These are phyloP conservation scores for Thunnus maccoyii DNA, from an alignment of 2,113 vertebrate genomes.

Conservation along the genomic window DNA sequence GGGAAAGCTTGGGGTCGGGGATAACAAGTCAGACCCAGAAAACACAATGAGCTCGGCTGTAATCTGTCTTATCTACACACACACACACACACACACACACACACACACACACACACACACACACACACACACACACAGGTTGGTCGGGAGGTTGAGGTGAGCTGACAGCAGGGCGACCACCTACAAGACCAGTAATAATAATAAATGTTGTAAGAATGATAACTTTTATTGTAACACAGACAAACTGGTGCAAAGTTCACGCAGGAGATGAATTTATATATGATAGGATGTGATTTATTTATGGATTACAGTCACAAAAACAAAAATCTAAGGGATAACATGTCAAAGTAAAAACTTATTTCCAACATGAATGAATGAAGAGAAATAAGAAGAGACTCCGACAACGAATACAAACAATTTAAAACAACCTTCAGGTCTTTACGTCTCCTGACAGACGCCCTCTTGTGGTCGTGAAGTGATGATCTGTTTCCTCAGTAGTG, in stretches of 20 bases:
- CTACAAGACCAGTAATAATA: conserved; percentile 26
- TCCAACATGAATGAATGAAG: neutral
- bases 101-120: conserved; percentile 19
- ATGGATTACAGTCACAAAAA: no score
- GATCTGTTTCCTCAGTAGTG: no score
- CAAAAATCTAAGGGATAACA: no score
- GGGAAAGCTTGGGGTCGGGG: conserved; percentile 62
- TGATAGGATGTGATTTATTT: no score
- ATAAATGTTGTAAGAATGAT: conserved; percentile 31
- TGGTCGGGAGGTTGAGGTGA: conserved; percentile 37
- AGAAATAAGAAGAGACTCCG: neutral
- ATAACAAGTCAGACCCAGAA: conserved; percentile 69
- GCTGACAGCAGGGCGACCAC: conserved; percentile 32
- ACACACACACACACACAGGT: neutral
- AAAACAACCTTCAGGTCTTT: neutral
- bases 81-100: conserved; percentile 26
- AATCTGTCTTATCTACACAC: conserved; percentile 65
- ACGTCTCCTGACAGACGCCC: neutral
- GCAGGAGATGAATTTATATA: neutral
- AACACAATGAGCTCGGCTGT: conserved; percentile 69
- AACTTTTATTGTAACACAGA: conserved; percentile 7
- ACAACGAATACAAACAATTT: neutral
- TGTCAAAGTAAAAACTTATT: no score
- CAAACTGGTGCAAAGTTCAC: neutral
- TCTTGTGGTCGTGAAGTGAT: neutral